Evolutionary conservation across 2,888 invertebrate species (phyloP).

Genomic region (Invenusta paracnida): DNA sequence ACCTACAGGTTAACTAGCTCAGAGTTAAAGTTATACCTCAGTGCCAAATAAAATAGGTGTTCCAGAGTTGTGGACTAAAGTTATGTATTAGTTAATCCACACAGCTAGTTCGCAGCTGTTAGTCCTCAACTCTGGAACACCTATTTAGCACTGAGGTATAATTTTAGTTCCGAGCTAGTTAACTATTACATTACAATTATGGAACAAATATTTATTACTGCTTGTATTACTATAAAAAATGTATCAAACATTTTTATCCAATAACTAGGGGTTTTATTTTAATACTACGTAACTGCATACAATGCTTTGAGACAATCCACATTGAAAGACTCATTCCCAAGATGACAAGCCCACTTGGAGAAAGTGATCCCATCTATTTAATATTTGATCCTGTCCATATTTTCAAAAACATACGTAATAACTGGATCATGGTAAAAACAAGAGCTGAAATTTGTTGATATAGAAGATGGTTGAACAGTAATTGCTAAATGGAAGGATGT

Average conservation of each 20-base stretch:
- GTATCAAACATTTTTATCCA: not conserved
- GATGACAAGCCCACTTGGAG: no score
- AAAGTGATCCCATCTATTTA: no score
- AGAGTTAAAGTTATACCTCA: not conserved
- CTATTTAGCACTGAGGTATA: not conserved
- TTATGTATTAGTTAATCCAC: not conserved
- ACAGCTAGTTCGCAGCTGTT: not conserved
- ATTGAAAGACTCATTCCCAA: no score
- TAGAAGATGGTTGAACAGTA: no score
- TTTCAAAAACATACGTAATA: no score
- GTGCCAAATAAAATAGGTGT: not conserved
- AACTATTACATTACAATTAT: no score
- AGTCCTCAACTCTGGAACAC: not conserved
- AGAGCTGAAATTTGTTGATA: no score
- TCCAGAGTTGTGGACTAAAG: not conserved
- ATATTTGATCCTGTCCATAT: no score
- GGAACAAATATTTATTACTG: not conserved
- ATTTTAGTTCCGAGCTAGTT: no score
- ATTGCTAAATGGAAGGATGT: no score
- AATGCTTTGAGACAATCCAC: no score
- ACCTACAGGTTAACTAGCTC: not conserved
- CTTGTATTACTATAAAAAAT: not conserved
- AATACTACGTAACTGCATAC: not conserved
- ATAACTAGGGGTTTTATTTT: not conserved
- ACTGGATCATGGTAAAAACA: no score